Conservation (phyloP, 2,113 vertebrate species). For the Oxygymnocypris stewartii region DNA sequence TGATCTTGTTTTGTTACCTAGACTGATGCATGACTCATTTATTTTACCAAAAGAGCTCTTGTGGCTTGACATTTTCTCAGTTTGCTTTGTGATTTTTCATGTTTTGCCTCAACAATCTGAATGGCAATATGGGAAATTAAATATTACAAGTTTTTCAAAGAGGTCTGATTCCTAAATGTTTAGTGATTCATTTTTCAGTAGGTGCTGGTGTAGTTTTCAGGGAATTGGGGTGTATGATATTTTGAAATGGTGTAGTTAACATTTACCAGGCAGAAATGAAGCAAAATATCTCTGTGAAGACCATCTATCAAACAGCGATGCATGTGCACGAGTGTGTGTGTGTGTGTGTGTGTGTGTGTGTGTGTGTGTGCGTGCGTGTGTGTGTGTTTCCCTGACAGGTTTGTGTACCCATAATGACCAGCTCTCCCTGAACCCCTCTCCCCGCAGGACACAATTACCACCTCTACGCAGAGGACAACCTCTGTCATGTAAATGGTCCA, state of each 20-base stretch:
- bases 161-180: background rate
- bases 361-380: too few relatives aligned
- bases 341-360: too few relatives aligned
- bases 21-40: background rate
- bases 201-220: background rate
- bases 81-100: background rate
- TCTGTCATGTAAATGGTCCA: conserved; percentile 59
- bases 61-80: background rate
- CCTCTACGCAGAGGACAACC: conserved; percentile 53
- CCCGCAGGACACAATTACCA: conserved; percentile 57
- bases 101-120: background rate
- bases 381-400: conserved; percentile 14
- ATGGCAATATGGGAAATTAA: background rate
- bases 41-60: background rate
- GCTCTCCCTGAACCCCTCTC: conserved; percentile 20
- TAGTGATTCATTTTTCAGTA: background rate
- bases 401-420: conserved; percentile 52
- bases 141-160: background rate
- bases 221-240: conserved; percentile 12
- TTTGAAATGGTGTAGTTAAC: background rate
- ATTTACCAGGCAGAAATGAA: conserved; percentile 10
- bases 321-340: background rate
- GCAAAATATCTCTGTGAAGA: conserved; percentile 35
- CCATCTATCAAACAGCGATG: conserved; percentile 47
- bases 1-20: background rate